Base-by-base conservation (phyloP, 2,797 vertebrate genomes). In the Hipposideros larvatus region DNA sequence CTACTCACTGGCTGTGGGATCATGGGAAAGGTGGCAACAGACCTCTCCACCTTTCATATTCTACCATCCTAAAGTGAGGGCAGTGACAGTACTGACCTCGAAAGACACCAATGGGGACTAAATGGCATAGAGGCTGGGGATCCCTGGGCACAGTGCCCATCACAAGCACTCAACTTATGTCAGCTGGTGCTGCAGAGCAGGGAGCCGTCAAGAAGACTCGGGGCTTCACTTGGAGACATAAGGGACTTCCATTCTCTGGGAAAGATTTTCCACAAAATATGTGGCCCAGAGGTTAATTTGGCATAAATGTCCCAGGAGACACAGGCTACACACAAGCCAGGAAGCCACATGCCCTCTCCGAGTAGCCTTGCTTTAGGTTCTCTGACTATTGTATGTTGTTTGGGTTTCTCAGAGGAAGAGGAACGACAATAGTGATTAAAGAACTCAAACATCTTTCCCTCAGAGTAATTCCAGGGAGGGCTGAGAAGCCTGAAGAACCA, bases 11-110 rank as follows among this genome's bases (percentile, higher is more conserved):
- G 55, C 74, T 55, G 15, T 48, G 21, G 15, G 78, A 48, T 11
- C 68, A 6, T 14, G 4, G 80, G 74, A 26, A 65, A 46, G 18
- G 43, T n/a, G 31, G 8, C 53, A 7, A 34, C 55, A 14, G 34
- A 13, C 37, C 43, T 61, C 46, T 82, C 34, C 1, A 19, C 68
- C 19, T 65, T 80, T 51, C 87, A 11, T n/a, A 68, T 31, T 66
- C 66, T 13, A n/a, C 5, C 2, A 22, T n/a, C 51, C 63, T 43
- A n/a, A 70, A 95, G 53, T 0, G 2, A 85, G 57, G 37, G 55
- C 1, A 37, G 57, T 8, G 2, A 21, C 0, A 37, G 55, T 0
- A n/a, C 16, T 4, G 4, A 63, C 14, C 48, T 77, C 15, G 3
- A 9, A 53, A 74, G 82, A 65, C 21, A 34, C 8, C 0, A 0